Percentiles rank a stretch among this genome's conserved stretches.
Conservation (phyloP, 2,113 vertebrate genomes). For the Varanus komodoensis region DNA sequence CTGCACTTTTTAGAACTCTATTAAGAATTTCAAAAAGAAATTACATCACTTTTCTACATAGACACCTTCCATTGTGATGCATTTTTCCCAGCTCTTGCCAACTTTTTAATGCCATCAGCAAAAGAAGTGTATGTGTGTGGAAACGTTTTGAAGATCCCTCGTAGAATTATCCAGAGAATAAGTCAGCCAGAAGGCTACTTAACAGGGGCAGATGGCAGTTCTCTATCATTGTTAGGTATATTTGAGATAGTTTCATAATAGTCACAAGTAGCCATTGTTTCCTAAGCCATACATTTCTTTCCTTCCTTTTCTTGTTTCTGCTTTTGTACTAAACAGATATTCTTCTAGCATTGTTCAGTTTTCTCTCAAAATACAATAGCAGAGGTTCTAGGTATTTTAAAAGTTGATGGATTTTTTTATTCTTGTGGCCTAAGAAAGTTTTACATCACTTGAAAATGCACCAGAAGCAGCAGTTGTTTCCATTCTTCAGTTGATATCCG, state of each 20-base stretch:
- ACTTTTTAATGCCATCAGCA: too few species aligned
- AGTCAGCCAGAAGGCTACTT: not conserved
- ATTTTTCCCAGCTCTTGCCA: too few species aligned
- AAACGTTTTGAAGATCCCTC: too few species aligned
- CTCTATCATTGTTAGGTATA: not conserved
- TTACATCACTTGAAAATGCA: not conserved
- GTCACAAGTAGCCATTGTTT: not conserved
- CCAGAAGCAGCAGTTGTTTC: not conserved
- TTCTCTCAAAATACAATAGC: too few species aligned
- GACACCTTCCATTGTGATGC: too few species aligned
- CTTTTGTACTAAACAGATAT: not conserved
- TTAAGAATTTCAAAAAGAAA: too few species aligned
- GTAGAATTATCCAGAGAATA: not conserved
- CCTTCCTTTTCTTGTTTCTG: not conserved
- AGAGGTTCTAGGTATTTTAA: not conserved
- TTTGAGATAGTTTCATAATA: not conserved
- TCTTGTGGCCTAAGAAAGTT: not conserved
- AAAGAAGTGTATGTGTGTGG: too few species aligned
- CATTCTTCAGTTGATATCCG: not conserved
- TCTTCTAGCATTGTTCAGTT: not conserved
- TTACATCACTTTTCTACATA: too few species aligned
- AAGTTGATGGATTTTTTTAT: not conserved
- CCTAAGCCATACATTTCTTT: not conserved
- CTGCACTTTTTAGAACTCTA: too few species aligned
- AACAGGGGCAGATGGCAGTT: not conserved